A percentile compares a stretch with the other conserved stretches of the same genome.
phyloP scores from a whole-genome alignment of 1,140 invertebrate species.

The Cyclina sinensis region DNA sequence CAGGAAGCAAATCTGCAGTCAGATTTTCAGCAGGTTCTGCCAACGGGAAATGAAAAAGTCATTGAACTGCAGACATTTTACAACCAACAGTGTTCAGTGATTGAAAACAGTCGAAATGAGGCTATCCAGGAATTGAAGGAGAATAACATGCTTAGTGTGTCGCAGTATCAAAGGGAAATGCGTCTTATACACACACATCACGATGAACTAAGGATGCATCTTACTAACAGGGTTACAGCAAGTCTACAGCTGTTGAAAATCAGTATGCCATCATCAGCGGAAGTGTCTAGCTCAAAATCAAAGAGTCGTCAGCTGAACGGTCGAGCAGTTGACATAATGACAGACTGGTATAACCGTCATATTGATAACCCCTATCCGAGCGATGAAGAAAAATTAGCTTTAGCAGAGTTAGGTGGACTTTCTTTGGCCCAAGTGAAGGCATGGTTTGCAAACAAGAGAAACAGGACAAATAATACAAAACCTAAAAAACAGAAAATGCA shows the following conservation, averaged over 20 bases:
- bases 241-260: constrained; percentile 78
- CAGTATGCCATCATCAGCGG: constrained; percentile 46
- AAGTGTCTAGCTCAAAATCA: constrained; percentile 44
- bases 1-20: constrained; percentile 78
- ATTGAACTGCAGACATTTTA: constrained; percentile 76
- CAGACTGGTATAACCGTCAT: constrained; percentile 81
- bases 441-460: constrained; percentile 85
- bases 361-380: constrained; percentile 83
- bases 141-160: constrained; percentile 51
- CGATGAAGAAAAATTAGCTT: constrained; percentile 77
- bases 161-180: constrained; percentile 69
- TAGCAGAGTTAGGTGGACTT: constrained; percentile 80
- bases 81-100: constrained; percentile 70
- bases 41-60: constrained; percentile 70
- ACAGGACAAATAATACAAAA: constrained; percentile 82
- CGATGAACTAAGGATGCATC: constrained; percentile 76
- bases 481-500: constrained; percentile 79
- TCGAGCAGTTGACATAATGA: constrained; percentile 80
- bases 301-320: constrained; percentile 75
- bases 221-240: constrained; percentile 73
- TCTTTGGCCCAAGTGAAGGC: constrained; percentile 82
- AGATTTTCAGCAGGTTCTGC: constrained; percentile 73
- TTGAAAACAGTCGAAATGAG: constrained; percentile 73
- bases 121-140: constrained; percentile 72
- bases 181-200: constrained; percentile 67